Base-by-base conservation (phyloP, 2,113 vertebrate genomes). In the Indicator maculatus region DNA sequence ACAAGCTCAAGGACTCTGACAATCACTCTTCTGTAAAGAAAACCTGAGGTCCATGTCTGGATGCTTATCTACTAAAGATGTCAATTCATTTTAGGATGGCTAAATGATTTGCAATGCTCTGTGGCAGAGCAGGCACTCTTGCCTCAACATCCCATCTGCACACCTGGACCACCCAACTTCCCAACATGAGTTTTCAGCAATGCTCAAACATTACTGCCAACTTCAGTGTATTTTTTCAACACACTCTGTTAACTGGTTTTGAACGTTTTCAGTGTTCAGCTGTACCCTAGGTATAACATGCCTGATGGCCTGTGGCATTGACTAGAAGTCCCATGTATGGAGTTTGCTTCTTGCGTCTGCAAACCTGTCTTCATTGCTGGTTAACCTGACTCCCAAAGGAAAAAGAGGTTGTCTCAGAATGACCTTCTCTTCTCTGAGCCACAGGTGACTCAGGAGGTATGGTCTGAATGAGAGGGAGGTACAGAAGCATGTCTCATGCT, bases 401-500 rank as follows among this genome's bases (percentile, higher is more conserved):
- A 70, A 28, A 61, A 63, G 56, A 53, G 3, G 6, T n/a, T 63
- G 18, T 33, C 24, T 56, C 33, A 71, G 39, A 50, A 70, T 28
- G 23, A 61, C 16, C 16, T 45, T 20, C 24, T 36, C 33, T 50
- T 70, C 45, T 24, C 50, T 81, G 59, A 65, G 21, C 21, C 11
- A 44, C 26, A 5, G 7, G 31, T 78, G 31, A 30, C 30, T 44
- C 20, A 16, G 23, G 19, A 63, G 27, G 8, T 36, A 56, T 27
- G 24, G 44, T 60, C 20, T 50, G 21, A 92, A 66, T 13, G 41
- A 15, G 27, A 30, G 27, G 30, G 41, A 56, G 83, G 16, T 5
- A 79, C 36, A 50, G 30, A 53, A 63, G 38, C 9, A 76, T 33
- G 93, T 96, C 65, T 97, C 95, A 26, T 92, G 88, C 12, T 95